Evolutionary conservation across 2,888 invertebrate species (phyloP), one percentile per base, ranked within the genome.

Genomic region (Andrena dorsata): DNA sequence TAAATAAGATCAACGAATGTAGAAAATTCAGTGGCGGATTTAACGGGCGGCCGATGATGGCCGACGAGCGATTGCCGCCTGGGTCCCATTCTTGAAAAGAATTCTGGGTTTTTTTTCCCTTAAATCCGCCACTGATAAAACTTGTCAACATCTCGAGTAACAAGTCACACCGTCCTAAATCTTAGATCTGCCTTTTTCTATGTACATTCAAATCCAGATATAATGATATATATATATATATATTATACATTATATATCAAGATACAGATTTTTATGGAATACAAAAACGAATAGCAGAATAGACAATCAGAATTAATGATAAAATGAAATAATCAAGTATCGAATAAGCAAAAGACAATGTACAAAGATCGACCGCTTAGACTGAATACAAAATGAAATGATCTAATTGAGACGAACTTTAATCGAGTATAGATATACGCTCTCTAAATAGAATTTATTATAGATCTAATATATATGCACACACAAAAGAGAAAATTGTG

Each of bases 111-210:
- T 26, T 5, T 26, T 41, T 13, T 16, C 4, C 41, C 16, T 41
- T 41, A 16, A 41, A 16, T 41, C 13, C 41, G 16, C 41, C 41
- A 5, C 41, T 16, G 16, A 16, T 41, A 5, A 41, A 41, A 41
- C 41, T 41, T 41, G 16, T 41, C 2, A 32, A 30, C 30, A 82
- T 53, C 68, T 60, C 2, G 20, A 70, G 41, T 58, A 74, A 76
- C 26, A 53, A 61, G 78, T 78, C 74, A 61, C 82, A 88, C 85
- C 86, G 83, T 88, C 83, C 82, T 74, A 58, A 23, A 81, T 70
- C 51, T 35, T 80, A 64, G 30, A 80, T 76, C 72, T 82, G 86
- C 81, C 77, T 88, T 88, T 51, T 49, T 56, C 60, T 7, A 56
- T 64, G 28, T 76, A 66, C 56, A 74, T 65, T 76, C n/a, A 26